Conservation (phyloP, 2,113 vertebrate genomes). For the Pteropus alecto region DNA sequence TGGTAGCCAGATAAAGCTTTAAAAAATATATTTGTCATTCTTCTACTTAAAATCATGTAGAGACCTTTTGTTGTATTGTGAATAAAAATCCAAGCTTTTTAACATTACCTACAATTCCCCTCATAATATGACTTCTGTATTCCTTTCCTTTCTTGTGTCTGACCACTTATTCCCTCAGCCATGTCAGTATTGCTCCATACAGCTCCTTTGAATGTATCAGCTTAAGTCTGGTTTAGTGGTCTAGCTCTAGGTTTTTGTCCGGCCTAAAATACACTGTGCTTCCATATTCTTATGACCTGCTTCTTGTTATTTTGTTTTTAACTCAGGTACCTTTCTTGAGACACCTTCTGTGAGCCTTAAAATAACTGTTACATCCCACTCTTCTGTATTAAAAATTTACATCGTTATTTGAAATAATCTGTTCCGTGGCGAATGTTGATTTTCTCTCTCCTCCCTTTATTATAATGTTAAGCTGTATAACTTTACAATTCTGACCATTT, state of each 20-base stretch:
- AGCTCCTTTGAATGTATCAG: not conserved
- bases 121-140: not conserved
- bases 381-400: not conserved
- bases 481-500: not conserved
- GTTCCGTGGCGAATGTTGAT: not conserved
- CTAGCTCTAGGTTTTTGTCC: not conserved
- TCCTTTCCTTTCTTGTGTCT: not conserved
- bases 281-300: not conserved
- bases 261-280: not conserved
- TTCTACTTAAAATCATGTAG: not conserved
- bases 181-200: not conserved
- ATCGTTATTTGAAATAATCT: not conserved
- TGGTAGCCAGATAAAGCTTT: not conserved
- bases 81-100: not conserved
- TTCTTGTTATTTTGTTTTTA: not conserved
- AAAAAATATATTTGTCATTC: not conserved
- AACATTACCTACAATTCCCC: not conserved
- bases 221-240: not conserved
- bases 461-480: not conserved
- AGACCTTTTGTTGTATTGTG: not conserved
- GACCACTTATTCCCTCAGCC: not conserved
- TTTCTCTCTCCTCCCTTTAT: not conserved
- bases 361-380: not conserved
- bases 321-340: not conserved
- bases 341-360: not conserved